phyloP scores from a whole-genome alignment of 1,140 invertebrate species.

The Apis laboriosa region DNA sequence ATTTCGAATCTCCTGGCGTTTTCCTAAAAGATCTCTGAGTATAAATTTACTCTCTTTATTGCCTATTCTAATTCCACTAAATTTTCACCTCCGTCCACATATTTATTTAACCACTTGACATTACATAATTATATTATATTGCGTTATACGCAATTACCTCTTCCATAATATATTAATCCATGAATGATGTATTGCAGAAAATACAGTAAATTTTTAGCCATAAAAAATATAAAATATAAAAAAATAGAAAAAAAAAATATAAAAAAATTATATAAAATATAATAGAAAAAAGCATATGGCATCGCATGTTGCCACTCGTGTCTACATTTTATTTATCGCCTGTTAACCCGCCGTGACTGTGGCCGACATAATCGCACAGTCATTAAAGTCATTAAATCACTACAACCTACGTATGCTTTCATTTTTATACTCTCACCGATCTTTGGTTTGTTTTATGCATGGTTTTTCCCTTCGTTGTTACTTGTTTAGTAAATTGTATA shows the following conservation, averaged over 20 bases:
- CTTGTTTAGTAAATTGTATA: not conserved
- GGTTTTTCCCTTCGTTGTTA: not conserved
- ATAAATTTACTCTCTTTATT: slow-evolving; percentile 9
- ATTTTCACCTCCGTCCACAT: slow-evolving; percentile 13
- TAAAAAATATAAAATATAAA: not conserved
- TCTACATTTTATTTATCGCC: slow-evolving; percentile 55
- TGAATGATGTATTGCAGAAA: not conserved
- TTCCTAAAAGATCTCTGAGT: slow-evolving; percentile 25
- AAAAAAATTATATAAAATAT: not conserved
- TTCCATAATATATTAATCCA: slow-evolving; percentile 22
- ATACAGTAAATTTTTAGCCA: too few species aligned
- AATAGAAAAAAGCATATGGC: not conserved
- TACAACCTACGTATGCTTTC: not conserved
- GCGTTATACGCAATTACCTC: not conserved
- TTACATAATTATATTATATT: slow-evolving; percentile 67
- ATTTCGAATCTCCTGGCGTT: slow-evolving; percentile 24
- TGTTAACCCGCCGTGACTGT: slow-evolving; percentile 50
- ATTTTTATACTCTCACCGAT: not conserved
- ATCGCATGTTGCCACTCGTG: slow-evolving; percentile 19
- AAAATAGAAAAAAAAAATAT: not conserved
- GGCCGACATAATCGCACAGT: slow-evolving; percentile 55
- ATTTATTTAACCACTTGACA: slow-evolving; percentile 68
- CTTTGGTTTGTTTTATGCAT: not conserved
- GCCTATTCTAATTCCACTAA: not conserved
- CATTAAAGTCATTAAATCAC: slow-evolving; percentile 57